Conservation (phyloP, 2,797 vertebrate species). For the Sebastes jordani region DNA sequence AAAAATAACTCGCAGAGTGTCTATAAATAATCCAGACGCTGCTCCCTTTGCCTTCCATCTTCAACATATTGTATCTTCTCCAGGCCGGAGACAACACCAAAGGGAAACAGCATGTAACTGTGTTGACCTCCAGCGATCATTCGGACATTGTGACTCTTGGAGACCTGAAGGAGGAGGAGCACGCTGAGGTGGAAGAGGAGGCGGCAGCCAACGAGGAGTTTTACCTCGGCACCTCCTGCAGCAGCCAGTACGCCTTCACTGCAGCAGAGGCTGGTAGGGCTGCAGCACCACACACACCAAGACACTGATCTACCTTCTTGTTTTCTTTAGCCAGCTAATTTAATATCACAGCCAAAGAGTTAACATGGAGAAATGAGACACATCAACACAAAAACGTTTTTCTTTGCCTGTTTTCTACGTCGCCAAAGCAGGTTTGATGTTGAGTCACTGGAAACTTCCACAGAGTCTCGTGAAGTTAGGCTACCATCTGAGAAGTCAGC, state of each 20-base stretch:
- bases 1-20: not conserved
- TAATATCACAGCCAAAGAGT: not conserved
- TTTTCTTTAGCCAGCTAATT: not conserved
- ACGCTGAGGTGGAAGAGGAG: conserved; percentile 69
- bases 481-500: conserved; percentile 81
- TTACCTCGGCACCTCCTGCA: conserved; percentile 93
- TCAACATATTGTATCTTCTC: not conserved
- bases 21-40: not conserved
- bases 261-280: conserved; percentile 83
- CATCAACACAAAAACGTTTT: conserved; percentile 10
- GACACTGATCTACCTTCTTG: not conserved
- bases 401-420: conserved; percentile 36
- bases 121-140: conserved; percentile 90
- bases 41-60: not conserved
- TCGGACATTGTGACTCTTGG: conserved; percentile 95
- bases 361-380: not conserved
- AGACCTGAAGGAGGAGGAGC: conserved; percentile 82
- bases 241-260: conserved; percentile 95
- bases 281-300: not conserved
- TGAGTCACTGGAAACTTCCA: conserved; percentile 87
- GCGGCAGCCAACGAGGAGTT: conserved; percentile 74
- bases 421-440: conserved; percentile 83
- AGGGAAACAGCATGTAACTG: conserved; percentile 76
- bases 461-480: conserved; percentile 85
- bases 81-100: conserved; percentile 70